These are phyloP conservation scores for Carettochelys insculpta DNA, from an alignment of 2,113 vertebrate genomes.

Conservation along the genomic window DNA sequence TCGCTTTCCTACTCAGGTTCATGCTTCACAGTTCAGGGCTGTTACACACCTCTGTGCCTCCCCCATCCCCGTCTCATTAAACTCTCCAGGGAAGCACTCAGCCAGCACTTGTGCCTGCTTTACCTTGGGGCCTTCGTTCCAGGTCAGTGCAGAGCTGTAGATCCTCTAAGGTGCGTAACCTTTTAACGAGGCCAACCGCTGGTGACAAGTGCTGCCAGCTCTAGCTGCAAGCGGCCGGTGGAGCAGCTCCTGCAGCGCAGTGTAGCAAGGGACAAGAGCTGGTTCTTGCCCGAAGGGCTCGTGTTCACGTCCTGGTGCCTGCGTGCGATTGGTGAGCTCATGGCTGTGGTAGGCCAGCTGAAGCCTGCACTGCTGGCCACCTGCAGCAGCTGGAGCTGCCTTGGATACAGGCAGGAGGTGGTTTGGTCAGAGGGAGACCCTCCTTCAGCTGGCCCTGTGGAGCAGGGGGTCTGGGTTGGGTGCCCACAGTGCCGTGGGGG, in stretches of 20 bases:
- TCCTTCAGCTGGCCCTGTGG: neutral
- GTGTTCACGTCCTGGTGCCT: fast-evolving
- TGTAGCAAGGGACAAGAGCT: fast-evolving
- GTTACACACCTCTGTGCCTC: neutral
- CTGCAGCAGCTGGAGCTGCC: neutral
- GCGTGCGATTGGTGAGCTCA: neutral
- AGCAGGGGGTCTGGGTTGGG: neutral
- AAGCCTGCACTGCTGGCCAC: fast-evolving
- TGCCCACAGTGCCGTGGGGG: neutral
- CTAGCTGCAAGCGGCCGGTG: neutral
- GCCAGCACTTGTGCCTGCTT: neutral
- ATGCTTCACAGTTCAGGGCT: neutral
- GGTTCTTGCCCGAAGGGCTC: neutral
- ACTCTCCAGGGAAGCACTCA: neutral
- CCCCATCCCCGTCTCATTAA: neutral
- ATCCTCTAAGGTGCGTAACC: neutral
- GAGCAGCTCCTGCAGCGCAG: fast-evolving
- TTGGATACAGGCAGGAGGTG: neutral
- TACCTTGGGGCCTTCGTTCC: neutral
- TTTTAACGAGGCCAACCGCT: neutral
- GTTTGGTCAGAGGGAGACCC: neutral
- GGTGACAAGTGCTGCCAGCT: neutral
- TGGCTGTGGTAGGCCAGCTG: fast-evolving
- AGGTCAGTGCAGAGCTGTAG: neutral
- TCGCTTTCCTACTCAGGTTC: neutral